phyloP scores from a whole-genome alignment of 2,888 invertebrate genomes.

The Eudasyphora cyanicolor region DNA sequence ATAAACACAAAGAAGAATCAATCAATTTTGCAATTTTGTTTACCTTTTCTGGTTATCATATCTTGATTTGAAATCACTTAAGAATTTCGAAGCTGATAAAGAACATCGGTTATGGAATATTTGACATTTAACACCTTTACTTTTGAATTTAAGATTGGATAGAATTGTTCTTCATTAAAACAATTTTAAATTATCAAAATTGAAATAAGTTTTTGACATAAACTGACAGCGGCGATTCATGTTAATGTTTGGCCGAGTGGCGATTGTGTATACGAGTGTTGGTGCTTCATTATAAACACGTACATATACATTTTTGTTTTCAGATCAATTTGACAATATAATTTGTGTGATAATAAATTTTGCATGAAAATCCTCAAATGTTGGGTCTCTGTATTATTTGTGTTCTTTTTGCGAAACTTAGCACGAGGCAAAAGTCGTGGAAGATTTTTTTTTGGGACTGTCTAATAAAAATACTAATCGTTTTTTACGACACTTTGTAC shows the following conservation, averaged over 20 bases:
- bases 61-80: not conserved
- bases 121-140: conserved; percentile 6
- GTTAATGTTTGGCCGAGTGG: too few relatives aligned
- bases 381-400: not conserved
- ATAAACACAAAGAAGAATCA: not conserved
- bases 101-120: not conserved
- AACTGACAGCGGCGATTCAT: not conserved
- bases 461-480: conserved; percentile 5
- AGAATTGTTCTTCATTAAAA: not conserved
- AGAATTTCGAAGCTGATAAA: not conserved
- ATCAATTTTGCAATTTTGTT: not conserved
- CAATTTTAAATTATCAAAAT: not conserved
- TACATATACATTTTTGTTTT: not conserved
- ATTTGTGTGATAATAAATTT: conserved; percentile 28
- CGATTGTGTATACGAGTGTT: too few relatives aligned
- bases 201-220: not conserved
- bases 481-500: not conserved
- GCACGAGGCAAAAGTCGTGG: not conserved
- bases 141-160: not conserved
- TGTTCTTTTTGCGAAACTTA: not conserved
- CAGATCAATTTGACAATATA: conserved; percentile 23
- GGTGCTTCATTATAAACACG: too few relatives aligned
- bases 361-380: not conserved
- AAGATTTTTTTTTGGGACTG: not conserved
- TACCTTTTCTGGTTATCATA: not conserved